Percentiles rank a stretch among this genome's conserved stretches.
Evolutionary conservation across 1,140 invertebrate species (phyloP).

Genomic region (Brachionus asplanchnoidis): DNA sequence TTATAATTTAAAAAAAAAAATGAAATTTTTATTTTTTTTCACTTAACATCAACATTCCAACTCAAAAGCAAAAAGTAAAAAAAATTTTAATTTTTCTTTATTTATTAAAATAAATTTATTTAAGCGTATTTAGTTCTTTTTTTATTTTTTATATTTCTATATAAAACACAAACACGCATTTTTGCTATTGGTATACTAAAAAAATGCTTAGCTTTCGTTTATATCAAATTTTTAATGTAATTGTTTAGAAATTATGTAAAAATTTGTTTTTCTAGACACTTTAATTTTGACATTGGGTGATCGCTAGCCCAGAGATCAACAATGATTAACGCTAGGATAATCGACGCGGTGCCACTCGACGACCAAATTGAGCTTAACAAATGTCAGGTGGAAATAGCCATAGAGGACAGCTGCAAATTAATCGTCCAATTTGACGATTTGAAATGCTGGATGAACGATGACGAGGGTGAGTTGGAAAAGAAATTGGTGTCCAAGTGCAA

Average conservation of each 20-base stretch:
- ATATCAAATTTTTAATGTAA: background rate
- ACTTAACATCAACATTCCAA: background rate
- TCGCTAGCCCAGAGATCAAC: background rate
- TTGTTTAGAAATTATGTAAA: background rate
- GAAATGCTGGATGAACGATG: background rate
- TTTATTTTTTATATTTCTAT: background rate
- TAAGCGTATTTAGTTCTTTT: slow-evolving; percentile 5
- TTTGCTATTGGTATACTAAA: background rate
- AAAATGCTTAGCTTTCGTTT: background rate
- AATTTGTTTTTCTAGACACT: background rate
- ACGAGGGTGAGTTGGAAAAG: background rate
- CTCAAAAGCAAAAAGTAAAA: background rate
- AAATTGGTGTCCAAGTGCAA: background rate
- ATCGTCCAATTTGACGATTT: slow-evolving; percentile 6
- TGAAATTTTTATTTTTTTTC: background rate
- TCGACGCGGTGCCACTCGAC: background rate
- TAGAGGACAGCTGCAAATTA: background rate
- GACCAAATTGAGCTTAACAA: background rate
- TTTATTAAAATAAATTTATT: background rate
- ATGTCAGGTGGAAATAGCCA: background rate
- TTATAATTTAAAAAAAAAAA: background rate
- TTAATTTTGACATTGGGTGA: background rate
- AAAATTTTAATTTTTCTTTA: background rate
- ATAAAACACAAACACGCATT: background rate
- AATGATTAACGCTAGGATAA: slow-evolving; percentile 11